phyloP scores from a whole-genome alignment of 1,140 invertebrate genomes.

The Eulimnadia texana region DNA sequence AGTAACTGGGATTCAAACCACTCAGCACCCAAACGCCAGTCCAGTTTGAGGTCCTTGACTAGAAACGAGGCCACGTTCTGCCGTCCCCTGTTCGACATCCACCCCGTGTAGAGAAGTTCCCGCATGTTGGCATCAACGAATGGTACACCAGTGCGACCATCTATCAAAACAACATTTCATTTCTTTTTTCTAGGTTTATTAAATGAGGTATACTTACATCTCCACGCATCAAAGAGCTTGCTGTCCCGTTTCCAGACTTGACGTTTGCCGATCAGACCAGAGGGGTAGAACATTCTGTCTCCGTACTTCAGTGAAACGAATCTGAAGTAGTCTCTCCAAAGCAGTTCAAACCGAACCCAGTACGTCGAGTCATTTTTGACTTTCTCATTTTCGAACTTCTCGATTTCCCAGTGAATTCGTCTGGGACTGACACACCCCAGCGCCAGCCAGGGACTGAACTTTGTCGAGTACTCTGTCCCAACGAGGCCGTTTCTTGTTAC shows the following conservation, averaged over 20 bases:
- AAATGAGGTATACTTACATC: conserved; percentile 22
- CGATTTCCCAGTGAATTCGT: conserved; percentile 29
- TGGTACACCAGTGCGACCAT: conserved; percentile 32
- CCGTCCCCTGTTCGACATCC: conserved; percentile 33
- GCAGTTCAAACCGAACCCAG: conserved; percentile 32
- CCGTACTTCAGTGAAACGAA: conserved; percentile 32
- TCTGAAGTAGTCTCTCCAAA: conserved; percentile 33
- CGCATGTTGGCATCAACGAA: conserved; percentile 36
- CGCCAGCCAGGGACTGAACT: conserved; percentile 32
- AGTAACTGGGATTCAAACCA: conserved; percentile 33
- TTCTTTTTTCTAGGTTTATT: background rate
- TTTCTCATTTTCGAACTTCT: conserved; percentile 27
- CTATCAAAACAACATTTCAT: background rate
- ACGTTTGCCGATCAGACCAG: conserved; percentile 25
- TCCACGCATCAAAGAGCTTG: conserved; percentile 27
- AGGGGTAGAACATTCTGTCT: conserved; percentile 27
- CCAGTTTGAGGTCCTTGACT: conserved; percentile 31
- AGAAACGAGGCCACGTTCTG: conserved; percentile 34
- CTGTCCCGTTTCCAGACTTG: conserved; percentile 27
- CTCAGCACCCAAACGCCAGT: conserved; percentile 34
- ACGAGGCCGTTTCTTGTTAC: conserved; percentile 31
- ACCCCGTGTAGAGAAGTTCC: conserved; percentile 30
- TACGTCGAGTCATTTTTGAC: conserved; percentile 31
- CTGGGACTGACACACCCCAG: conserved; percentile 30
- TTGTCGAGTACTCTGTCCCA: conserved; percentile 32